These are phyloP conservation scores for Anastrepha obliqua DNA, from an alignment of 1,140 invertebrate species.

Conservation along the genomic window DNA sequence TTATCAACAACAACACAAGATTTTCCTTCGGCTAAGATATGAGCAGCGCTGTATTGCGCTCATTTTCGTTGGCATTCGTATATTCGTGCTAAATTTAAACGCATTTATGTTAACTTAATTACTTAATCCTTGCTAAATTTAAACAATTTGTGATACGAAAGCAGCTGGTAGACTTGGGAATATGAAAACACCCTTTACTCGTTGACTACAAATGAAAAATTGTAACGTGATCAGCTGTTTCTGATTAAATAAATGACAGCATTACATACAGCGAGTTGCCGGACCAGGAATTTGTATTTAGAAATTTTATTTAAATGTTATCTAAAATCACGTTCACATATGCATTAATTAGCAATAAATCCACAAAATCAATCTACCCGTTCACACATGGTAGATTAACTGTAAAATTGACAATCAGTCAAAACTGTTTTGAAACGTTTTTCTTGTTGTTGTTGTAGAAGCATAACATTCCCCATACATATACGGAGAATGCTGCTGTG, in stretches of 20 bases:
- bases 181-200: conserved; percentile 1
- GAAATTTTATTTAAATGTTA: too few relatives aligned
- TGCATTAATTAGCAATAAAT: too few relatives aligned
- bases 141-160: neutral
- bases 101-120: neutral
- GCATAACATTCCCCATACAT: too few relatives aligned
- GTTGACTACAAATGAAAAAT: neutral
- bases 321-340: too few relatives aligned
- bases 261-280: neutral
- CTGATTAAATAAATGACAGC: neutral
- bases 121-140: neutral
- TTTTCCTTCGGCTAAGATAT: neutral
- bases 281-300: neutral
- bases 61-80: neutral
- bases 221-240: neutral
- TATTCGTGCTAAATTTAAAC: neutral
- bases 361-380: too few relatives aligned
- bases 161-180: neutral
- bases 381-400: too few relatives aligned
- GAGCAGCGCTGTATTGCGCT: neutral
- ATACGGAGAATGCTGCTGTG: too few relatives aligned
- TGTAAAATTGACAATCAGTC: too few relatives aligned
- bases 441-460: too few relatives aligned
- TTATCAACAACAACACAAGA: conserved; percentile 32
- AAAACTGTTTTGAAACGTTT: too few relatives aligned